phyloP scores from a whole-genome alignment of 2,797 vertebrate genomes.

The Cheirogaleus major region DNA sequence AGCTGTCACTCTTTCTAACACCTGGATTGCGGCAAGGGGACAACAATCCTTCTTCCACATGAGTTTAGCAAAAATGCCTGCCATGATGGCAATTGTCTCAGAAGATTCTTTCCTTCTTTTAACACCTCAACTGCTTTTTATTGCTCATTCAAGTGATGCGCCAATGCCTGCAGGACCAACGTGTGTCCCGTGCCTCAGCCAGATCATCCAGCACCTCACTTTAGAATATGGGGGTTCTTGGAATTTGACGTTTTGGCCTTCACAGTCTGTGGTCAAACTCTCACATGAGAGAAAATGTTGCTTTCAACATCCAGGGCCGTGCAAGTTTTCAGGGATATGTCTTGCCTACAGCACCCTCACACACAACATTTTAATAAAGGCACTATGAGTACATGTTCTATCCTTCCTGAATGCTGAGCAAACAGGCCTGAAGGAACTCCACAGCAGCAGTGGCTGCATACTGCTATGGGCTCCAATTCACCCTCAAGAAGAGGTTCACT shows the following conservation, averaged over 20 bases:
- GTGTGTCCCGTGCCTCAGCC: background rate
- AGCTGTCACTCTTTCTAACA: no score
- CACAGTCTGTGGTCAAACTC: background rate
- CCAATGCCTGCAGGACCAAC: background rate
- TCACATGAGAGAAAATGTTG: background rate
- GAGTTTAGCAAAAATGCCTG: background rate
- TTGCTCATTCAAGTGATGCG: background rate
- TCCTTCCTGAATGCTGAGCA: background rate
- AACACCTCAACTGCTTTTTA: background rate
- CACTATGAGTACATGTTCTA: background rate
- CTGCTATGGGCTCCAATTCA: background rate
- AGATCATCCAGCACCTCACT: background rate
- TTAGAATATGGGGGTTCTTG: background rate
- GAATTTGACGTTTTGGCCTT: background rate
- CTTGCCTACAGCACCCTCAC: background rate
- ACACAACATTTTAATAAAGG: background rate
- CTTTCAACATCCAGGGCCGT: background rate
- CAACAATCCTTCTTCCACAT: background rate
- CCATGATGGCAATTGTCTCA: background rate
- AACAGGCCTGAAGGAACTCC: background rate
- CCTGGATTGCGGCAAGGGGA: background rate
- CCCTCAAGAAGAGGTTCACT: background rate
- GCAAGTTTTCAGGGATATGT: background rate
- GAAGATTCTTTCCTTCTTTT: background rate
- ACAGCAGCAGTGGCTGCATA: background rate